A percentile compares a stretch with the other conserved stretches of the same genome.
phyloP scores from a whole-genome alignment of 2,888 invertebrate genomes.

The Crioceris asparagi region DNA sequence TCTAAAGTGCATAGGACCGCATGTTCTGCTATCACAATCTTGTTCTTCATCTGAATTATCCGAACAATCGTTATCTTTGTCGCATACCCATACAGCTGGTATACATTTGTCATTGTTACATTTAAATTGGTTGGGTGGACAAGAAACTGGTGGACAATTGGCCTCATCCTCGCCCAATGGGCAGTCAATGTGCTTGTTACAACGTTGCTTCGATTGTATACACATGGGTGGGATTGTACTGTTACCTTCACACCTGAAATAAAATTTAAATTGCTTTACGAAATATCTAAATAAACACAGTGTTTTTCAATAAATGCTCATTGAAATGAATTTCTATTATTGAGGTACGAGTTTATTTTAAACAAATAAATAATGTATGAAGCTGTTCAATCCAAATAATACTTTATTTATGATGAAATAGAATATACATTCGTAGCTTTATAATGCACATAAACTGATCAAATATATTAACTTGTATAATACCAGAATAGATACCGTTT shows the following conservation, averaged over 20 bases:
- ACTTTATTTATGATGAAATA: no score
- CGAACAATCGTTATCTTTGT: constrained; percentile 65
- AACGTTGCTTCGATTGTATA: constrained; percentile 50
- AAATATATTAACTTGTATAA: no score
- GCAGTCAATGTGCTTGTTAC: constrained; percentile 64
- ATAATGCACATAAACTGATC: no score
- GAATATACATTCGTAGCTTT: no score
- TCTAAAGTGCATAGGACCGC: constrained; percentile 45
- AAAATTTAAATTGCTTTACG: no score
- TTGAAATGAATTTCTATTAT: no score
- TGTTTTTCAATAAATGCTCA: no score
- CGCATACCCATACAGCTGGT: constrained; percentile 71
- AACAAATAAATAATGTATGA: no score
- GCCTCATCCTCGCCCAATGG: constrained; percentile 60
- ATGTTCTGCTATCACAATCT: constrained; percentile 43
- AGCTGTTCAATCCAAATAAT: no score
- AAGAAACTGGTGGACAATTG: constrained; percentile 57
- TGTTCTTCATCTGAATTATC: constrained; percentile 51
- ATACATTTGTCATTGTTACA: constrained; percentile 66
- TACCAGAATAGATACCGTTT: no score
- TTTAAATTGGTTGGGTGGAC: constrained; percentile 56
- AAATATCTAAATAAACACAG: no score
- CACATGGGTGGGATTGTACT: constrained; percentile 49
- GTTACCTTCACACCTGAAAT: constrained; percentile 39
- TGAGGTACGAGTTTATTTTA: no score